Evolutionary conservation across 2,113 vertebrate genomes (phyloP), one percentile per base, ranked within the genome.

Genomic region (Neodon shergylaensis): DNA sequence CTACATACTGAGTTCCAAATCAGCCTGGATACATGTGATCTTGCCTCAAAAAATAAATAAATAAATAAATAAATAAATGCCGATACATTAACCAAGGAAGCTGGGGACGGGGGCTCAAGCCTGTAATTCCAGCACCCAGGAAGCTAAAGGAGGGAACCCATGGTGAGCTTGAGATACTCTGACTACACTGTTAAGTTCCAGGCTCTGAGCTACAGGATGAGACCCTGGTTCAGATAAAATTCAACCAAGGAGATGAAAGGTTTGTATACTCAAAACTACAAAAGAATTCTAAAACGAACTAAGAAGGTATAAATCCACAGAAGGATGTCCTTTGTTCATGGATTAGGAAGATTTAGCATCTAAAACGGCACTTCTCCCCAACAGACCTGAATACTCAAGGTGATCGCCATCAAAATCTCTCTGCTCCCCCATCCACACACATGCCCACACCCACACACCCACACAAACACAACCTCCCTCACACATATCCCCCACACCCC

Each of bases 281-380:
- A n/a, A 85, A 49, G 33, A 66, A n/a, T 86, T 47, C 70, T 54
- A 70, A 91, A 90, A 90, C 0, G 77, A 84, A 89, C 31, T 70
- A 92, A 89, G 39, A 92, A 88, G 70, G 31, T 19, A 33, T 94
- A 79, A 94, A 78, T 61, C 66, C 54, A 74, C 31, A 86, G 33
- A 65, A 85, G 74, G 54, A 26, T 14, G 61, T 49, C 44, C 47
- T 66, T 19, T 92, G 33, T 86, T 81, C 65, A 58, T 12, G 47
- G 65, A 39, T 58, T 92, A 87, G 31, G 61, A 86, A 92, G 72
- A 74, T 9, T 84, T 82, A 73, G 33, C 72, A 63, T 28, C 70
- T 84, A 74, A 63, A 14, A 74, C 49, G 31, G 31, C 12, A 47
- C 83, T 58, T 68, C 52, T 72, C 90, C 39, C 39, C 68, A 61